A percentile compares a stretch with the other conserved stretches of the same genome.
These are phyloP conservation scores for Sminthurinus signatus DNA, from an alignment of 1,140 invertebrate genomes.

Conservation along the genomic window DNA sequence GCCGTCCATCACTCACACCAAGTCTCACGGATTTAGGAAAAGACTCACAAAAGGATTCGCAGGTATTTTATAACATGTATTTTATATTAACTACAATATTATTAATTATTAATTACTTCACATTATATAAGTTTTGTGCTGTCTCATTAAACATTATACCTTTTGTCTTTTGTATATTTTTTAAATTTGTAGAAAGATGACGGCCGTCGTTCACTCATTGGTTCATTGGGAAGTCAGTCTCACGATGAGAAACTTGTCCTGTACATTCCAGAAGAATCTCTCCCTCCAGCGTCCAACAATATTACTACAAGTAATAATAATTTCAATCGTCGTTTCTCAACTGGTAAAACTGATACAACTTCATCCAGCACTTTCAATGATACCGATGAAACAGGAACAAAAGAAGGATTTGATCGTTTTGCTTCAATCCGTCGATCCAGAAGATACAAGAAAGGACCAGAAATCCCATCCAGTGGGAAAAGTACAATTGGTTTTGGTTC, in stretches of 20 bases:
- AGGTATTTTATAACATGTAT: no score
- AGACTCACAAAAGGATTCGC: no score
- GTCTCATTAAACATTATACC: no score
- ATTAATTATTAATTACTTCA: no score
- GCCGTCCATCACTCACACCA: constrained; percentile 52
- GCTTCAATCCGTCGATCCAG: constrained; percentile 71
- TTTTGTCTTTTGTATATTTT: no score
- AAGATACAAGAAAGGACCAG: constrained; percentile 67
- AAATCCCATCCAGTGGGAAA: constrained; percentile 45
- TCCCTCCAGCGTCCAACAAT: constrained; percentile 38
- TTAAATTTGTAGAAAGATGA: constrained; percentile 19
- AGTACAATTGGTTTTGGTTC: no score
- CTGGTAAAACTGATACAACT: constrained; percentile 18
- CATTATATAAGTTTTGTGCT: no score
- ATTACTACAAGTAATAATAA: no score
- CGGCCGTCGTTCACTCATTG: constrained; percentile 45
- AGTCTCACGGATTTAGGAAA: no score
- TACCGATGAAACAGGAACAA: constrained; percentile 26
- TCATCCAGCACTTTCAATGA: constrained; percentile 21
- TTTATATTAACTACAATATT: no score
- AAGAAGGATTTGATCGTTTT: constrained; percentile 64
- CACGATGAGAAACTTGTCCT: constrained; percentile 55
- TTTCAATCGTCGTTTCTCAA: constrained; percentile 27
- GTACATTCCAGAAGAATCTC: constrained; percentile 51
- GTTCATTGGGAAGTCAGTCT: constrained; percentile 46